Evolutionary conservation across 2,888 invertebrate genomes (phyloP).

Genomic region (Eulithis testata): DNA sequence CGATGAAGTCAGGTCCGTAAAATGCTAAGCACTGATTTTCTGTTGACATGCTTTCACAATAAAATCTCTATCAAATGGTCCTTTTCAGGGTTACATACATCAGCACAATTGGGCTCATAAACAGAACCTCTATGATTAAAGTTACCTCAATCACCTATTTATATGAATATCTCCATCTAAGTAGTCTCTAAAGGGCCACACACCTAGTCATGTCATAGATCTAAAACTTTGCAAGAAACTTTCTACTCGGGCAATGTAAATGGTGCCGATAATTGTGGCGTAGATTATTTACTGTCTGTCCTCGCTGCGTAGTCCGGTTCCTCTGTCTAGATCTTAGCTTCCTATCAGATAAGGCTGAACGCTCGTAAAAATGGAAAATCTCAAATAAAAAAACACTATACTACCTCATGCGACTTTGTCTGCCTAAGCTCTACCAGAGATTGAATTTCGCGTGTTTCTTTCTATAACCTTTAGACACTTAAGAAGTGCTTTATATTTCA

Average conservation of each 20-base stretch:
- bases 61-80: too few species aligned
- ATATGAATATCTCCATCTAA: too few species aligned
- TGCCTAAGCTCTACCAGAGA: not conserved
- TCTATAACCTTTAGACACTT: not conserved
- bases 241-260: constrained; percentile 27
- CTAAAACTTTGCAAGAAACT: constrained; percentile 10
- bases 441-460: not conserved
- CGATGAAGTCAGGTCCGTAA: too few species aligned
- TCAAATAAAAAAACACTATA: not conserved
- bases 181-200: not conserved
- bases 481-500: too few species aligned
- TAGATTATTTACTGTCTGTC: constrained; percentile 20
- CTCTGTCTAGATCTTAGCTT: constrained; percentile 12
- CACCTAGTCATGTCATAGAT: not conserved
- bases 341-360: constrained; percentile 22
- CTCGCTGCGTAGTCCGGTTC: constrained; percentile 33
- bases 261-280: constrained; percentile 18
- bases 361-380: constrained; percentile 53
- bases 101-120: too few species aligned
- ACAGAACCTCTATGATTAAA: too few species aligned
- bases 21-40: too few species aligned
- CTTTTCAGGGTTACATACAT: too few species aligned
- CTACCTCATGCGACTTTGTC: not conserved
- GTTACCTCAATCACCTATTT: too few species aligned
- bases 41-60: too few species aligned